Evolutionary conservation across 2,888 invertebrate species (phyloP).

Genomic region (Caenorhabditis wallacei): DNA sequence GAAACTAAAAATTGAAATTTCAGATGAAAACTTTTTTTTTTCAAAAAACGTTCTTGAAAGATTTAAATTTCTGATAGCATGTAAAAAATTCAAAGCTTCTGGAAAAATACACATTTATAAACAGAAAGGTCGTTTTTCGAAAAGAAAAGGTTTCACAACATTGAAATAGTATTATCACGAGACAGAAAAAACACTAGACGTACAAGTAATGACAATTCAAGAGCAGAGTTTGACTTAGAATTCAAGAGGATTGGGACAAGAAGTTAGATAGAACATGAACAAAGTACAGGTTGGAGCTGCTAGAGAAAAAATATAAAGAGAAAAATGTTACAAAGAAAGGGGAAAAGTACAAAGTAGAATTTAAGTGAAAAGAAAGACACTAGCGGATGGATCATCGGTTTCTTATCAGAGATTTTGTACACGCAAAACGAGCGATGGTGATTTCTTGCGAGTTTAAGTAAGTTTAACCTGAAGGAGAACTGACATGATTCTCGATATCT

Average conservation of each 20-base stretch:
- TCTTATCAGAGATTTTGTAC: conserved; percentile 55
- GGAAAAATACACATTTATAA: conserved; percentile 17
- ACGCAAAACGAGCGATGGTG: conserved; percentile 42
- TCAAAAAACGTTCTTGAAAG: too few species aligned
- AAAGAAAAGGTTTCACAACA: conserved; percentile 57
- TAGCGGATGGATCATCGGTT: conserved; percentile 63
- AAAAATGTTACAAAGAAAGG: conserved; percentile 9
- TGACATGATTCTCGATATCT: conserved; percentile 47
- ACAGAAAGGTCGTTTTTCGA: conserved; percentile 41
- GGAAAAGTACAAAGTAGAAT: conserved; percentile 36
- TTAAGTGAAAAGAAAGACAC: conserved; percentile 58
- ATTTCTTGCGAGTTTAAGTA: conserved; percentile 19
- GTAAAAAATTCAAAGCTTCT: not conserved
- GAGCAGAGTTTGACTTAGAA: conserved; percentile 54
- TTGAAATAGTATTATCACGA: conserved; percentile 54
- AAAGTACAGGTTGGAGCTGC: conserved; percentile 8
- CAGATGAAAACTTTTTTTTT: too few species aligned
- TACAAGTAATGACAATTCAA: conserved; percentile 64
- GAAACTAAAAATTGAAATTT: not conserved
- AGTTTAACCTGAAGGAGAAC: conserved; percentile 36
- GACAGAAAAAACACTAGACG: conserved; percentile 57
- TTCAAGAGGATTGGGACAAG: conserved; percentile 1
- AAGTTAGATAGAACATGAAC: conserved; percentile 10
- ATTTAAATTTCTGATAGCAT: too few species aligned
- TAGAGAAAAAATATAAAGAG: not conserved